A percentile compares a stretch with the other conserved stretches of the same genome.
Evolutionary conservation across 2,888 invertebrate species (phyloP).

Genomic region (Callosobruchus maculatus): DNA sequence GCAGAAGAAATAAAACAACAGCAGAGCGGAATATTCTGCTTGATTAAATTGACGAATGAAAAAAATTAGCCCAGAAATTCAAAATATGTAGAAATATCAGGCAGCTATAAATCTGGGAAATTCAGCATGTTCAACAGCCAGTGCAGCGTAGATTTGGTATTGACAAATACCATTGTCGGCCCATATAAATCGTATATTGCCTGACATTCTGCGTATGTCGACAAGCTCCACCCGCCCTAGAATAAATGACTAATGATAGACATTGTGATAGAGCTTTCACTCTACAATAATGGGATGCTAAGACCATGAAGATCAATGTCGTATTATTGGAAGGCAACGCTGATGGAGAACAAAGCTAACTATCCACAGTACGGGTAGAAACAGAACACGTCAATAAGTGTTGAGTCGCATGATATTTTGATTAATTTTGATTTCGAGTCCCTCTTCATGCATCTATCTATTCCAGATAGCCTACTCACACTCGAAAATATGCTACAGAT

Average conservation of each 20-base stretch:
- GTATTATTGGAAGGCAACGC: too few species aligned
- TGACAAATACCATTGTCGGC: conserved; percentile 47
- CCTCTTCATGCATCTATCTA: too few species aligned
- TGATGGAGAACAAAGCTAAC: neutral
- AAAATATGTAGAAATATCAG: neutral
- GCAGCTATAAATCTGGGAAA: neutral
- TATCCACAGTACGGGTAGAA: too few species aligned
- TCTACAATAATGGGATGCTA: conserved; percentile 11
- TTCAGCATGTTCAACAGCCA: conserved; percentile 26
- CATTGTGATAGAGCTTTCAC: conserved; percentile 20
- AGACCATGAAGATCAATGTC: neutral
- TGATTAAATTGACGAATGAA: neutral
- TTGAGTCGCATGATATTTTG: too few species aligned
- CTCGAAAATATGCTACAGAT: too few species aligned
- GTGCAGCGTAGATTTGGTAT: conserved; percentile 40
- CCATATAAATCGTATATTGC: conserved; percentile 41
- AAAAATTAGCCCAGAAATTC: neutral
- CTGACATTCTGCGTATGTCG: conserved; percentile 45
- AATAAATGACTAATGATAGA: conserved; percentile 43
- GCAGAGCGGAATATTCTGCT: neutral
- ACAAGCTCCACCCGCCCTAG: conserved; percentile 44
- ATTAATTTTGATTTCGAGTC: too few species aligned
- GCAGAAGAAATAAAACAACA: too few species aligned
- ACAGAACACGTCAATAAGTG: too few species aligned
- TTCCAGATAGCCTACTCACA: too few species aligned